Percentiles rank a stretch among this genome's conserved stretches.
Conservation (phyloP, 2,888 invertebrate genomes). For the Eupithecia abbreviata region DNA sequence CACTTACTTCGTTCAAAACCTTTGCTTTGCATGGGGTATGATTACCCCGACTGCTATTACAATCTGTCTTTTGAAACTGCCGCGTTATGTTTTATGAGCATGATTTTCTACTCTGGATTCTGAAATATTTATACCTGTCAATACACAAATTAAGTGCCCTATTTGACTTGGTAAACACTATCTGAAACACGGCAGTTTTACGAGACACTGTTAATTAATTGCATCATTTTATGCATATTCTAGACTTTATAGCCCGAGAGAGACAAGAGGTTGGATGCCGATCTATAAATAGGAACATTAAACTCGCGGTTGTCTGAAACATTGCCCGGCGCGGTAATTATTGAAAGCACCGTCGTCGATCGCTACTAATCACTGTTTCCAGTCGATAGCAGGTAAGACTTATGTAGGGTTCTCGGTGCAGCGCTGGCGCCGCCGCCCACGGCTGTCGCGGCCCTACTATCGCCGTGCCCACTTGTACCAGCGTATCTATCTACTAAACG, state of each 20-base stretch:
- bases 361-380: conserved; percentile 66
- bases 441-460: conserved; percentile 56
- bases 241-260: conserved; percentile 17
- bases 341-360: conserved; percentile 57
- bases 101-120: conserved; percentile 38
- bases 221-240: conserved; percentile 44
- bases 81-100: conserved; percentile 37
- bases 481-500: conserved; percentile 54
- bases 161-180: conserved; percentile 48
- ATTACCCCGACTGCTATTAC: conserved; percentile 32
- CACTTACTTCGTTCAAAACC: background rate
- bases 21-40: conserved; percentile 22
- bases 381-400: conserved; percentile 61
- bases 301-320: conserved; percentile 42
- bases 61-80: conserved; percentile 35
- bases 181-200: conserved; percentile 44
- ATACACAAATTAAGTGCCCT: conserved; percentile 45
- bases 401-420: conserved; percentile 54
- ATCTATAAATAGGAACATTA: conserved; percentile 39
- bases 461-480: conserved; percentile 55
- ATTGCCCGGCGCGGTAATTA: conserved; percentile 61
- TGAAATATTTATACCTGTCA: conserved; percentile 44
- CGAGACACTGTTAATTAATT: conserved; percentile 45
- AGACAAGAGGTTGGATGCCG: conserved; percentile 3
- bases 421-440: conserved; percentile 65